Evolutionary conservation across 2,797 vertebrate genomes (phyloP).

Genomic region (Diceros bicornis): DNA sequence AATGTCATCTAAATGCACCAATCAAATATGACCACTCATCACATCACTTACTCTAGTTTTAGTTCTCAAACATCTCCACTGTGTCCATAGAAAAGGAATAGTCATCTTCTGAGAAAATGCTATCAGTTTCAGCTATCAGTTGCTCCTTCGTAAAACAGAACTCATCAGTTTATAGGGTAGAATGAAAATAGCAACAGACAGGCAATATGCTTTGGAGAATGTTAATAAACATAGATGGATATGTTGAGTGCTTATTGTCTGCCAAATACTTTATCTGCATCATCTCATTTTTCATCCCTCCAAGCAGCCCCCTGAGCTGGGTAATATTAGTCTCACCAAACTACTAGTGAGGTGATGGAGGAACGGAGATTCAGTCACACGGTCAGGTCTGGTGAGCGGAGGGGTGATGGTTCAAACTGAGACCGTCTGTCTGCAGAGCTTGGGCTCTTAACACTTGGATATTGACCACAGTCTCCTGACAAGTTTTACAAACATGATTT

Average conservation of each 20-base stretch:
- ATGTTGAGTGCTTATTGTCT: too few species aligned
- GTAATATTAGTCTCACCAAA: background rate
- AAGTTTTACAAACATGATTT: constrained; percentile 17
- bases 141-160: constrained; percentile 8
- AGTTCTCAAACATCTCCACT: background rate
- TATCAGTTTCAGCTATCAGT: background rate
- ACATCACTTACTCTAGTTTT: background rate
- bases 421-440: background rate
- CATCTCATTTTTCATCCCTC: background rate
- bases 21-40: background rate
- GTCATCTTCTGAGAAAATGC: background rate
- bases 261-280: background rate
- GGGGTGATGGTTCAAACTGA: background rate
- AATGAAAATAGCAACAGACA: background rate
- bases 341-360: background rate
- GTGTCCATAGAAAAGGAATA: background rate
- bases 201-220: background rate
- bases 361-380: background rate
- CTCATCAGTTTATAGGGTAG: background rate
- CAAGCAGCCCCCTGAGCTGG: background rate
- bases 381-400: background rate
- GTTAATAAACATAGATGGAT: background rate
- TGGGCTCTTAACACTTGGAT: background rate
- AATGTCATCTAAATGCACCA: background rate
- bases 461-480: background rate